Evolutionary conservation across 2,888 invertebrate genomes (phyloP), one percentile per base, ranked within the genome.

Genomic region (Rhorus exstirpatorius): DNA sequence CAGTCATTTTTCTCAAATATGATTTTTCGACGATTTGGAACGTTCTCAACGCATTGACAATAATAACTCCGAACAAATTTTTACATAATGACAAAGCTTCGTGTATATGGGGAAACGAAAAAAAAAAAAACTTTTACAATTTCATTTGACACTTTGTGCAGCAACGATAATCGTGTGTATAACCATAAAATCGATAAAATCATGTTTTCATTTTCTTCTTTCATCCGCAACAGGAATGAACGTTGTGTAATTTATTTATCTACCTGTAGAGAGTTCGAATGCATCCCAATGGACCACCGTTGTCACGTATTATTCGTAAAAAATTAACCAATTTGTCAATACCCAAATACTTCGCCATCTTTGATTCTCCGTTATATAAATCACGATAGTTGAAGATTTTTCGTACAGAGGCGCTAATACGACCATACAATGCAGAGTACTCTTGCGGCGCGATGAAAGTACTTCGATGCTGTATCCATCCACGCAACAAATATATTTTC

Each of bases 191-290:
- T 53, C 21, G 8, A 24, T 19, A 3, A 26, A 14, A 41, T 58
- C n/a, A n/a, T 31, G 19, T 17, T 3, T 38, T 58, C 35, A 21
- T 55, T 38, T 60, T n/a, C 4, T 8, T 10, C 31, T 19, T 1
- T 1, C 10, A 35, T 60, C 35, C 10, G 12, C n/a, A 19, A 3
- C 12, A 17, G 19, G 4, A 58, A 58, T 38, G 19, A 7, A 7
- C 7, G 4, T 44, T 38, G 17, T 63, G 41, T 44, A 6, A 44
- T 12, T 53, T 26, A 10, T 51, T 67, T 74, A 87, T 79, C 84
- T 93, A 97, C 98, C 97, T 96, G 93, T 95, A 97, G 0, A 97
- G 84, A 93, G 96, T 97, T 79, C 94, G 94, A 68, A 96, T 88
- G 0, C 96, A 95, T 1, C 94, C 95, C 31, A 94, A 93, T 3